These are phyloP conservation scores for Porites divaricata DNA, from an alignment of 92 coral and sea anemone genomes.

Conservation along the genomic window DNA sequence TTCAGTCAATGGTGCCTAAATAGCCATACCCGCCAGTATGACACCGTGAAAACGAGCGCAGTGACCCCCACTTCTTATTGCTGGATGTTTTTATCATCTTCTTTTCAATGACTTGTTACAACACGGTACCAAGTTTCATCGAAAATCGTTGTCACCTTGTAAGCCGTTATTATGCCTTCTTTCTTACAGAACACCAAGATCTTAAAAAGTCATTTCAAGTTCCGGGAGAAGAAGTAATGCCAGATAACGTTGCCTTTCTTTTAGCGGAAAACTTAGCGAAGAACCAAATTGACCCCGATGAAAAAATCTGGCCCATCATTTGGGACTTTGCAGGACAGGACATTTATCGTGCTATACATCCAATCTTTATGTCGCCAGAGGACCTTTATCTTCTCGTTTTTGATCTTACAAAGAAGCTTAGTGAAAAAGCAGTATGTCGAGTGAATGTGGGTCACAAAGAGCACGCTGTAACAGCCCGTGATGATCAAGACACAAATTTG, in stretches of 20 bases:
- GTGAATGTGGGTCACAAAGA: not conserved
- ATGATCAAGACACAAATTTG: not conserved
- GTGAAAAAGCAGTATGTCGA: not conserved
- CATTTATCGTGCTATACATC: slow-evolving; percentile 8
- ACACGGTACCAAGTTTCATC: no score
- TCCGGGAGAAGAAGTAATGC: not conserved
- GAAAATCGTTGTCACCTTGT: no score
- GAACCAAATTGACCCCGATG: not conserved
- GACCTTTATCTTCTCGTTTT: not conserved
- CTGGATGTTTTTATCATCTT: no score
- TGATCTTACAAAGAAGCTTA: not conserved
- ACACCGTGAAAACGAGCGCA: no score
- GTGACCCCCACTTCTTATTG: no score
- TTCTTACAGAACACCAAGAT: no score
- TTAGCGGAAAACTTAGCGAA: not conserved
- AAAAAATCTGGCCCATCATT: not conserved
- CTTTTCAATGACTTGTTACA: no score
- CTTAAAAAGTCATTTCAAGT: no score
- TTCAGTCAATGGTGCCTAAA: no score
- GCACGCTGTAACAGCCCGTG: not conserved
- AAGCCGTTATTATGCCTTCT: no score
- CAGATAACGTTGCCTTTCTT: not conserved
- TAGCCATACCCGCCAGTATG: no score
- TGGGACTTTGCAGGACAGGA: slow-evolving; percentile 1
- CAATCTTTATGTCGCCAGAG: not conserved